Base-by-base conservation (phyloP, 2,113 vertebrate species). In the Cnemophilus loriae region DNA sequence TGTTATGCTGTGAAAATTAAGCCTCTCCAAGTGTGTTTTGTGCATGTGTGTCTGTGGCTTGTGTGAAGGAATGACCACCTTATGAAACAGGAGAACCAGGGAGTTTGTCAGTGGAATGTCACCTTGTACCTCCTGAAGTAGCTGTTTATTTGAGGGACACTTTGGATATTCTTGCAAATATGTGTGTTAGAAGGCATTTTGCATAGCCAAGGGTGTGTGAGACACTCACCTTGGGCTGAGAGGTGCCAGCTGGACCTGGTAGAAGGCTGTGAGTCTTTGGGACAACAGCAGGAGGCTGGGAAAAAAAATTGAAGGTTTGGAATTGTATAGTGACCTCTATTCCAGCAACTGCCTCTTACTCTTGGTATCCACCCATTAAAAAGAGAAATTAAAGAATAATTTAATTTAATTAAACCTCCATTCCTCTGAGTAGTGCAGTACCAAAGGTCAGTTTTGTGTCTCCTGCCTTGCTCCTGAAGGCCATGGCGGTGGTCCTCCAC, bases 401-500 rank as follows among this genome's bases (percentile, higher is more conserved):
- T 83, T 50, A 42, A 52, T 77, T 74, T 22, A 26, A 53, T 63
- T 67, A 17, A 77, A 49, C 7, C 13, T 81, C 19, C 8, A 37
- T 81, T 89, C 13, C 21, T 64, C 11, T 33, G 33, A 47, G 9
- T 13, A 71, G 18, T 50, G 16, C 8, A 35, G 27, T 23, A 59
- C 7, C 23, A 41, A 78, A 84, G 20, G 16, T 46, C 2, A 67
- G 42, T 21, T 68, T 50, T 41, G 6, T 63, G 14, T 27, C 13
- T 55, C n/a, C 24, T 57, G n/a, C 32, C 26, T 84, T 68, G 59
- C 10, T 17, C 10, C 30, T 26, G 8, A 5, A 56, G 37, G 7
- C 10, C 19, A 9, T 20, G 9, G 42, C 0, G 0, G 6, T n/a
- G 26, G 15, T 67, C 26, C 7, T 88, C 27, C 16, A 16, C 5